Base-by-base conservation (phyloP, 2,888 invertebrate species). In the Folsomia manolachei region DNA sequence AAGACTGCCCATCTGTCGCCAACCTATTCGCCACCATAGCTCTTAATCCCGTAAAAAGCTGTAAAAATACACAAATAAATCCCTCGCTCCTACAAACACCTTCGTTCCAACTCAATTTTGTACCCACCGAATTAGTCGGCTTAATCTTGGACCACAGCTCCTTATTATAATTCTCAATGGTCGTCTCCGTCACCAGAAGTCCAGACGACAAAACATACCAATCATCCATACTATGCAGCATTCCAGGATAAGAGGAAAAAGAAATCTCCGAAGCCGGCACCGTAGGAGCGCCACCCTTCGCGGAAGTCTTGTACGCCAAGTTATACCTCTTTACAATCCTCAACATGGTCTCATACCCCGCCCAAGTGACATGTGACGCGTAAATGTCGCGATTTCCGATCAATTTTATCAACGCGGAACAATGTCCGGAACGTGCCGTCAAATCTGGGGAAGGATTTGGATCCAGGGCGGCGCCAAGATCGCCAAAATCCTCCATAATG, bases 171-270 rank as follows among this genome's bases (percentile, higher is more conserved):
- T 92, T 92, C 76, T 89, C 89, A 68, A 94, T 88, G 2, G 91
- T 88, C 2, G 94, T 93, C 73, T 95, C 94, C 11, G 90, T 88
- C 1, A 92, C 86, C 9, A 90, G 88, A 81, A 93, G 85, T 70
- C 88, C 86, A 1, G 90, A 82, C 82, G 87, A 81, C 7, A 92
- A 84, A 18, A 90, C 84, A 82, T 94, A 94, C 83, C 91, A 91
- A 82, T 94, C 94, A 83, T 94, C 94, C 68, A 91, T 90, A 39
- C 93, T 93, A 53, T 90, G 90, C 52, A 94, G 83, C 18, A 90
- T 88, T 11, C 92, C 94, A 0, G 94, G 94, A 83, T 93, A 94
- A 0, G 94, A 91, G 0, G 93, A 90, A 85, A 94, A 93, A 11
- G 90, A 88, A 24, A 93, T 87, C 1, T 88, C 87, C 56, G 86